A percentile compares a stretch with the other conserved stretches of the same genome.
These are phyloP conservation scores for Lepidostoma basale DNA, from an alignment of 1,140 invertebrate species.

Conservation along the genomic window DNA sequence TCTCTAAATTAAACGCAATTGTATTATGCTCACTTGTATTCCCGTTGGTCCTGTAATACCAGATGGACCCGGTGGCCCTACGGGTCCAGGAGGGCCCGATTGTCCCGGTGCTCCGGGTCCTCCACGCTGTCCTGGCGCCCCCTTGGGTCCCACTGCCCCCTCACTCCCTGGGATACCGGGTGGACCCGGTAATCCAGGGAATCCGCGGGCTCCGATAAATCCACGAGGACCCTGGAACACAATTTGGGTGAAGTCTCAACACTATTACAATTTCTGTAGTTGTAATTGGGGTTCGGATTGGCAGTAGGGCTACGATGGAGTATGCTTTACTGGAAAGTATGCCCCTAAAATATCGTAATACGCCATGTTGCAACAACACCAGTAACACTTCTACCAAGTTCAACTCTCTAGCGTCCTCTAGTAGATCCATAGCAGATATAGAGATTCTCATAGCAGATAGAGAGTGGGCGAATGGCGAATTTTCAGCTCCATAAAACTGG, in stretches of 20 bases:
- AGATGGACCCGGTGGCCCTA: constrained; percentile 70
- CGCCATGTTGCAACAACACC: no score
- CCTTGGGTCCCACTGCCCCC: constrained; percentile 75
- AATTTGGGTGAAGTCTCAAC: neutral
- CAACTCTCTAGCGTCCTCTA: no score
- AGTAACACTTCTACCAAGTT: no score
- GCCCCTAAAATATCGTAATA: no score
- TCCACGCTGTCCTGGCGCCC: constrained; percentile 71
- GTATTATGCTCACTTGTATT: constrained; percentile 62
- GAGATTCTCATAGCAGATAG: no score
- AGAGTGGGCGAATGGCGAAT: no score
- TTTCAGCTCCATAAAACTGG: no score
- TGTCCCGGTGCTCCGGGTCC: constrained; percentile 73
- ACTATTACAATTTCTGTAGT: no score
- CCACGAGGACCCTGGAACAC: constrained; percentile 76
- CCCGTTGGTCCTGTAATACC: constrained; percentile 73
- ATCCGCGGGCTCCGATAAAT: constrained; percentile 79
- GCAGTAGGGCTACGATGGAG: no score
- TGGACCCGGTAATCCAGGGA: constrained; percentile 76
- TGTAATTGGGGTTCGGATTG: no score
- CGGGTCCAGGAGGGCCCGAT: constrained; percentile 67
- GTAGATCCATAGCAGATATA: no score
- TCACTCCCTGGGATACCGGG: constrained; percentile 77
- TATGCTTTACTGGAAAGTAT: no score
- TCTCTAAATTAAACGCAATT: neutral